Evolutionary conservation across 2,888 invertebrate species (phyloP).

Genomic region (Protula sp.): DNA sequence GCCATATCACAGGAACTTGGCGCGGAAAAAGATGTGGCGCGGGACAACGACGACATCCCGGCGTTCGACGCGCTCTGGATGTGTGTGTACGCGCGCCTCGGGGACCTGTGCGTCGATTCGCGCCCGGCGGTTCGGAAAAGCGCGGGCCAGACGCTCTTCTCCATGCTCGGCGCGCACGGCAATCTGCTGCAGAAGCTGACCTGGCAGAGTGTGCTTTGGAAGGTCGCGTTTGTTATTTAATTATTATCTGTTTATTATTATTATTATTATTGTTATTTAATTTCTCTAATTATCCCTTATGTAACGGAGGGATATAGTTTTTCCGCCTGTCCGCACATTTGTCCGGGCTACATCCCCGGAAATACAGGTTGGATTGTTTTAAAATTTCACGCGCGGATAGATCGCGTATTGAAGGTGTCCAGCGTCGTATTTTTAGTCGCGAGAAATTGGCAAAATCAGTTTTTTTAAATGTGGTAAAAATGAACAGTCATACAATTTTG

Average conservation of each 20-base stretch:
- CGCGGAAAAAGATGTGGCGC: too few relatives aligned
- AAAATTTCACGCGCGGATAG: too few relatives aligned
- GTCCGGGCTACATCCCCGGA: neutral
- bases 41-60: too few relatives aligned
- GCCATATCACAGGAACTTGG: too few relatives aligned
- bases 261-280: neutral
- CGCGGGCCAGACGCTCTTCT: constrained; percentile 94
- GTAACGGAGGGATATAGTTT: too few relatives aligned
- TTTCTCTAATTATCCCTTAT: neutral
- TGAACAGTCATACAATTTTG: too few relatives aligned
- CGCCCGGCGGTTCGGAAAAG: constrained; percentile 95
- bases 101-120: constrained; percentile 79
- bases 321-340: neutral
- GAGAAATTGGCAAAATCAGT: too few relatives aligned
- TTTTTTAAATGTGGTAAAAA: too few relatives aligned
- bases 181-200: constrained; percentile 77
- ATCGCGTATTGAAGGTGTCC: too few relatives aligned
- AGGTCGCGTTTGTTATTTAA: constrained; percentile 56
- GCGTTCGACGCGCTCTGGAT: constrained; percentile 88
- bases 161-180: constrained; percentile 94
- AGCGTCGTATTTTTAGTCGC: too few relatives aligned
- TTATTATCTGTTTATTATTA: too few relatives aligned
- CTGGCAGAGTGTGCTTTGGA: constrained; percentile 92
- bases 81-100: constrained; percentile 67
- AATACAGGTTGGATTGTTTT: too few relatives aligned